Conservation (phyloP, 2,113 vertebrate species). For the Addax nasomaculatus region DNA sequence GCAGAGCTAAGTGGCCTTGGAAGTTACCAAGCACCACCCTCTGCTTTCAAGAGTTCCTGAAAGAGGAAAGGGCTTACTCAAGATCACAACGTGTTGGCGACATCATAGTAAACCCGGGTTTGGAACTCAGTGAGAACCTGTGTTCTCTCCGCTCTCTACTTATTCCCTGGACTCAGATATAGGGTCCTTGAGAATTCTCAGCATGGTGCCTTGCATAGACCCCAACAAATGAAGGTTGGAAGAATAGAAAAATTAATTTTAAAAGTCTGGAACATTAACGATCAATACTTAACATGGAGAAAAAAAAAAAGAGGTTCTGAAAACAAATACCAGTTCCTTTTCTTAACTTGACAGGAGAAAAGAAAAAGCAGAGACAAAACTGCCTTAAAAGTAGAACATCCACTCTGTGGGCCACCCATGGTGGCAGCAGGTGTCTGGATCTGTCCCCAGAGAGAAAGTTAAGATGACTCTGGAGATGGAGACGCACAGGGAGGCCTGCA, state of each 20-base stretch:
- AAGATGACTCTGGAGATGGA: not conserved
- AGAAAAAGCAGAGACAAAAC: not conserved
- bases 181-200: not conserved
- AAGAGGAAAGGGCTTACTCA: not conserved
- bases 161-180: not conserved
- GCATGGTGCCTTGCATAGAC: not conserved
- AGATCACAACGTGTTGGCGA: not conserved
- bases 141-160: not conserved
- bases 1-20: not conserved
- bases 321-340: not conserved
- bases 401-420: fast-evolving
- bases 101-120: not conserved
- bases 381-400: not conserved
- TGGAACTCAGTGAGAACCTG: not conserved
- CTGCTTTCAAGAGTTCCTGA: not conserved
- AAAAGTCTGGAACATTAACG: not conserved
- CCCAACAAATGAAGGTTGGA: not conserved
- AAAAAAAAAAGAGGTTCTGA: not conserved
- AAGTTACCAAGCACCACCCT: not conserved
- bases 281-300: not conserved
- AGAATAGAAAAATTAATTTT: not conserved
- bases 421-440: not conserved
- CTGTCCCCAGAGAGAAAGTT: not conserved
- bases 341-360: not conserved
- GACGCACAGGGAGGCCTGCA: fast-evolving